Evolutionary conservation across 1,140 invertebrate genomes (phyloP), one percentile per base, ranked within the genome.

Genomic region (Drosophila asahinai): DNA sequence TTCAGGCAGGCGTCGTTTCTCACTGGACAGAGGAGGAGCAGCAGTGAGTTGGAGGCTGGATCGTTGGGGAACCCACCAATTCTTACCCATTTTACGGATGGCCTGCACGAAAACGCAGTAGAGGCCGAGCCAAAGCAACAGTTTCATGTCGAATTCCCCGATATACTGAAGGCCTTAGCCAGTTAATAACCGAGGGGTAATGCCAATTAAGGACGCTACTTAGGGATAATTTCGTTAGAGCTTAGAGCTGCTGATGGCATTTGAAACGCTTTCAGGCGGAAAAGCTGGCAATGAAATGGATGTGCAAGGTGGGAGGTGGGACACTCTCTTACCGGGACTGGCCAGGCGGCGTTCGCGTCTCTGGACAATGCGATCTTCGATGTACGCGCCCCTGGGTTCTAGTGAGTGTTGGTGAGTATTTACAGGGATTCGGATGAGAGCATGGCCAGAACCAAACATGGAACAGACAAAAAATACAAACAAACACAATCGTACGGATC

Each of bases 281-380:
- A 25, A 38, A 33, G 40, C 17, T 25, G 6, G 11, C 2, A n/a
- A 42, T 58, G 43, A 15, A 19, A 55, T 48, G 58, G 4, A 43
- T 0, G 9, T 15, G 3, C 25, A 2, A 43, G 1, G 6, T 15
- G 3, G 36, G n/a, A 22, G 38, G 36, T 38, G 67, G 9, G 27
- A 11, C 33, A 67, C 91, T 92, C 33, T 76, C 91, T 92, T 92
- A 92, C 91, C 91, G 45, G 91, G 91, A 81, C 91, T 92, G n/a
- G 77, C 81, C 73, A 92, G 82, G 54, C 91, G 91, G 58, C 89
- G 76, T 72, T 92, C 91, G 64, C 91, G 91, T 80, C 91, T 91
- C 78, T 92, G 91, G 17, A 92, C 63, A 57, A 92, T 92, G 43
- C 91, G 91, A 89, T 92, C 91, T 92, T 92, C 91, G 54, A 92